Conservation (phyloP, 2,113 vertebrate species). For the Charina bottae region DNA sequence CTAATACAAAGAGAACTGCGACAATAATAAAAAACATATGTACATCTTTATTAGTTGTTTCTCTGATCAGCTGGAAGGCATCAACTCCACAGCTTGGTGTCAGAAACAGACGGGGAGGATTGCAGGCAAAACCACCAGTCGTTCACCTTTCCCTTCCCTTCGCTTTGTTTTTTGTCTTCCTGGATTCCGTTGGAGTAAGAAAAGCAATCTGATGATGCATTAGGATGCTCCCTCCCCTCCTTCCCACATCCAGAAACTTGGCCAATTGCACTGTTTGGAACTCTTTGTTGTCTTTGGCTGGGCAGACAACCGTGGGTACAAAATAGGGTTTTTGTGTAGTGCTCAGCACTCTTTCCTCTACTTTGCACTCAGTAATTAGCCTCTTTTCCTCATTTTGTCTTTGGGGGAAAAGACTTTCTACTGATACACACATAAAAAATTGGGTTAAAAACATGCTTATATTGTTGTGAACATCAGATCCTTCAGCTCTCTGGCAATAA, state of each 20-base stretch:
- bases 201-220: not conserved
- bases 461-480: not conserved
- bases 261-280: not conserved
- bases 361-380: not conserved
- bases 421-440: not conserved
- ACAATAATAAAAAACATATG: not conserved
- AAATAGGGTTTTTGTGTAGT: not conserved
- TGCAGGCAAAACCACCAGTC: not conserved
- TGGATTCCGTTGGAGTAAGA: not conserved
- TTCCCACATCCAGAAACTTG: not conserved
- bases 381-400: not conserved
- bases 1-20: not conserved
- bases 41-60: slow-evolving; percentile 2
- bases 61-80: not conserved
- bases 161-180: not conserved
- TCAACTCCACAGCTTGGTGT: not conserved
- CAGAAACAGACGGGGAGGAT: not conserved
- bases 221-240: not conserved
- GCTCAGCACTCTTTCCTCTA: not conserved
- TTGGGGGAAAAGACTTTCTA: not conserved
- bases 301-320: not conserved
- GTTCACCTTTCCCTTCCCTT: not conserved
- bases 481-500: not conserved
- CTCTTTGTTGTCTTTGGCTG: not conserved
- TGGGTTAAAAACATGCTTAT: not conserved